These are phyloP conservation scores for Diaphora mendica DNA, from an alignment of 2,888 invertebrate genomes.

Conservation along the genomic window DNA sequence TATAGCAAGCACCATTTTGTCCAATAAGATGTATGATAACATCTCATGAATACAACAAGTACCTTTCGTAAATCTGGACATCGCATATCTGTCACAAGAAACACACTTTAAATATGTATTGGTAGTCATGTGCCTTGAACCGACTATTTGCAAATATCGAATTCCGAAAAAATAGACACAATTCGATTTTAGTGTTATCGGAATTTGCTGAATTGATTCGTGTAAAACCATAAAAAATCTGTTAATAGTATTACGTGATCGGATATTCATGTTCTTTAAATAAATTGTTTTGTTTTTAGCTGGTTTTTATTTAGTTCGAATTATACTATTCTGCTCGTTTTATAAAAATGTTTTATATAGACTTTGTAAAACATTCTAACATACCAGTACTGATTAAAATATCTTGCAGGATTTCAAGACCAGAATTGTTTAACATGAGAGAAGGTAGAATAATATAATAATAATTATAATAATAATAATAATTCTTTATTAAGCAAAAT, in stretches of 20 bases:
- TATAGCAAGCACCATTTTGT: background rate
- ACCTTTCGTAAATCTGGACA: slow-evolving; percentile 18
- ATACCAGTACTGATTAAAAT: background rate
- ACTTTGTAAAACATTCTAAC: background rate
- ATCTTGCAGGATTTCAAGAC: too few relatives aligned
- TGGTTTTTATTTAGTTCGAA: background rate
- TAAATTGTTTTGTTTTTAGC: background rate
- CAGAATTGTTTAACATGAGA: too few relatives aligned
- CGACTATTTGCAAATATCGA: background rate
- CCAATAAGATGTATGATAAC: background rate
- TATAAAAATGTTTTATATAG: too few relatives aligned
- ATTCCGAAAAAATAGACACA: background rate
- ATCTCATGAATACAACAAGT: slow-evolving; percentile 13
- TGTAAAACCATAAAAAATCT: slow-evolving; percentile 13
- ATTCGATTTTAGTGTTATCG: background rate
- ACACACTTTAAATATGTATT: background rate
- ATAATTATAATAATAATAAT: too few relatives aligned
- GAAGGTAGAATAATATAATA: too few relatives aligned
- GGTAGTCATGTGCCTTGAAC: slow-evolving; percentile 2
- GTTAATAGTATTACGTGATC: slow-evolving; percentile 10
- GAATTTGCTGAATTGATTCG: background rate
- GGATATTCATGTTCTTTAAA: background rate
- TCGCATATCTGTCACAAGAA: background rate
- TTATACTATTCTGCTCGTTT: background rate
- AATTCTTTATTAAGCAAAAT: too few relatives aligned